phyloP scores from a whole-genome alignment of 2,797 vertebrate genomes.

The Eulemur coronatus region DNA sequence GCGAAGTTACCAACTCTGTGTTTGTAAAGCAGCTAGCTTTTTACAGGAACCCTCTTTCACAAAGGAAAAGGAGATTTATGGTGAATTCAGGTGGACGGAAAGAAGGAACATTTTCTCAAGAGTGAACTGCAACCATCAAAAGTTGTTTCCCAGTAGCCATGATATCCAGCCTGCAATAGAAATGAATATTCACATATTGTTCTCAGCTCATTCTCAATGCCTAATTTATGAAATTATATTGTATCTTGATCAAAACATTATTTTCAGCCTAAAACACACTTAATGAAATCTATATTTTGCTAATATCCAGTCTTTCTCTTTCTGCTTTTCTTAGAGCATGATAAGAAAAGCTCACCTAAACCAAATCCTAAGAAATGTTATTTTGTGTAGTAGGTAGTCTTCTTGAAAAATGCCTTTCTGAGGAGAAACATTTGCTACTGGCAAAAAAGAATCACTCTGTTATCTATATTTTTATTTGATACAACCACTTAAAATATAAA shows the following conservation, averaged over 20 bases:
- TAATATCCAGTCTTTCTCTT: neutral
- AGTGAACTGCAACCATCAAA: neutral
- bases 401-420: conserved; percentile 31
- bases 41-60: neutral
- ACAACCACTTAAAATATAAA: neutral
- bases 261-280: conserved; percentile 26
- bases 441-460: neutral
- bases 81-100: neutral
- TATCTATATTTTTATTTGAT: neutral
- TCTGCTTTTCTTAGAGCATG: neutral
- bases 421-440: neutral
- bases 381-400: neutral
- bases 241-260: neutral
- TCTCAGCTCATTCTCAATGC: neutral
- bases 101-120: neutral
- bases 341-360: neutral
- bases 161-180: neutral
- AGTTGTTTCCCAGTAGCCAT: neutral
- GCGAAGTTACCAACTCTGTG: neutral
- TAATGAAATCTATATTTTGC: conserved; percentile 3
- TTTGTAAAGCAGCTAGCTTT: neutral
- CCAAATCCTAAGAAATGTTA: neutral
- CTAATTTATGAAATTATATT: neutral
- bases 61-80: neutral
- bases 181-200: conserved; percentile 3